Evolutionary conservation across 2,888 invertebrate genomes (phyloP).

Genomic region (Drosophila atroscutellata): DNA sequence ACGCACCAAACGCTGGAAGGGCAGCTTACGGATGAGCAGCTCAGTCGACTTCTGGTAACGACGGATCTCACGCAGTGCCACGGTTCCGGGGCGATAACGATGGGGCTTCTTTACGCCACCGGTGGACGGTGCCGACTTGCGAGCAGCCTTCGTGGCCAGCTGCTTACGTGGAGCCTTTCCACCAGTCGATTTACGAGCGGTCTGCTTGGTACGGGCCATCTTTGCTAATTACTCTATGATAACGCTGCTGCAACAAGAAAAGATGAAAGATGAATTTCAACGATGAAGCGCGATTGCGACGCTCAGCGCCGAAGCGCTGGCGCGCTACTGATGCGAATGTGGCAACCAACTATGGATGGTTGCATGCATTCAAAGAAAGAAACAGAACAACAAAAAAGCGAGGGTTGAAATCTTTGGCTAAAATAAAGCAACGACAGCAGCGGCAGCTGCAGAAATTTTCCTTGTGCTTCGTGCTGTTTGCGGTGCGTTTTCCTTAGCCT

Average conservation of each 20-base stretch:
- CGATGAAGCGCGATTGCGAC: slow-evolving; percentile 30
- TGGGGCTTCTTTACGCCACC: slow-evolving; percentile 98
- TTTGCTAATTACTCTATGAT: slow-evolving; percentile 44
- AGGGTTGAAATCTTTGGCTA: slow-evolving; percentile 58
- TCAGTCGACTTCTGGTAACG: slow-evolving; percentile 98
- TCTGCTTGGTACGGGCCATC: slow-evolving; percentile 99
- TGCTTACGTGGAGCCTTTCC: slow-evolving; percentile 98
- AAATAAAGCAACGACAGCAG: slow-evolving; percentile 14
- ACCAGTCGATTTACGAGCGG: slow-evolving; percentile 98
- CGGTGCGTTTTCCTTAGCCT: slow-evolving; percentile 46
- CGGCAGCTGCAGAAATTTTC: slow-evolving; percentile 51
- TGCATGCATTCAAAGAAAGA: slow-evolving; percentile 25
- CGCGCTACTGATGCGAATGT: slow-evolving; percentile 53
- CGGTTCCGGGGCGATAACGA: slow-evolving; percentile 98
- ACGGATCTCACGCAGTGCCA: slow-evolving; percentile 98
- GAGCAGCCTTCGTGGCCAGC: slow-evolving; percentile 96
- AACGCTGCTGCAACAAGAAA: slow-evolving; percentile 7
- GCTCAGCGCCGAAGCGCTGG: slow-evolving; percentile 66
- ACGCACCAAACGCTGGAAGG: slow-evolving; percentile 97
- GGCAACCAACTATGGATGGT: slow-evolving; percentile 20
- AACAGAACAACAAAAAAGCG: slow-evolving; percentile 12
- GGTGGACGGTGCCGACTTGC: slow-evolving; percentile 97
- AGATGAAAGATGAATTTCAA: neutral
- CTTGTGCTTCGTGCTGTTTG: slow-evolving; percentile 38
- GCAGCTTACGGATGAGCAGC: slow-evolving; percentile 96